Evolutionary conservation across 2,113 vertebrate species (phyloP).

Genomic region (cat (Felis catus)): F.catus_Fca126_mat1.0 CM031416.1:82316501-82317000

Average conservation of each 20-base stretch:
- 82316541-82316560: constrained; percentile 33
- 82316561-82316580: constrained; percentile 64
- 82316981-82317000: not conserved
- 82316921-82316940: not conserved
- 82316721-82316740: constrained; percentile 18
- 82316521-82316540: constrained; percentile 63
- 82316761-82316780: constrained; percentile 9
- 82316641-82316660: constrained; percentile 40
- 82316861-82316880: not conserved
- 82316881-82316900: not conserved
- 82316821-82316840: not conserved
- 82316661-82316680: constrained; percentile 5
- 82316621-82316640: constrained; percentile 64
- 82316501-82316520: constrained; percentile 67
- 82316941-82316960: not conserved
- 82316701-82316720: constrained; percentile 39
- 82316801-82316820: not conserved
- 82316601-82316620: constrained; percentile 41
- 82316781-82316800: constrained; percentile 7
- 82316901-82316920: not conserved
- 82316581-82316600: constrained; percentile 63
- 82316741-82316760: not conserved
- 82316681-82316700: constrained; percentile 13
- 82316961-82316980: not conserved
- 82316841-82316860: not conserved